phyloP scores from a whole-genome alignment of 1,140 invertebrate species.

The Cyphomyrmex costatus region DNA sequence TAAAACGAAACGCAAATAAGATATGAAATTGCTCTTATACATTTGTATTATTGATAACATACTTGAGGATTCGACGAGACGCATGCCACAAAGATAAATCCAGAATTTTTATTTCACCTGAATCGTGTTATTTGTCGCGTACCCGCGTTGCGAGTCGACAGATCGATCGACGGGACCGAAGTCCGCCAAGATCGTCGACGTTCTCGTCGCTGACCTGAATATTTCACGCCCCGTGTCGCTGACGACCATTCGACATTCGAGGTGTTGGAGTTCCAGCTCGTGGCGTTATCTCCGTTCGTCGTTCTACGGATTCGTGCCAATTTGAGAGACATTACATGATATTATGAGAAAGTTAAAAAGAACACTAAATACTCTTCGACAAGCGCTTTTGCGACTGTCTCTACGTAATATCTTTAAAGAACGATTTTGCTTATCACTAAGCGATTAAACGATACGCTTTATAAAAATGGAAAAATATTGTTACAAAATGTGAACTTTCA shows the following conservation, averaged over 20 bases:
- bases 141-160: conserved; percentile 22
- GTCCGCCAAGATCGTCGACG: conserved; percentile 59
- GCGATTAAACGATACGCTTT: conserved; percentile 6
- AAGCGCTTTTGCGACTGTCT: conserved; percentile 1
- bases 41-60: conserved; percentile 1
- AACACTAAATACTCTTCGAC: conserved; percentile 11
- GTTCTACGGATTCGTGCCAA: conserved; percentile 47
- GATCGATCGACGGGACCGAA: conserved; percentile 53
- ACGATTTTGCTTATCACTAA: background rate
- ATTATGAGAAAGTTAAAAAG: conserved; percentile 61
- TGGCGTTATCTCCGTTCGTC: conserved; percentile 58
- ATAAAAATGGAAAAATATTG: background rate
- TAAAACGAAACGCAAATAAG: background rate
- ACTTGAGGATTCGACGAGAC: background rate
- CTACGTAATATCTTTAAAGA: conserved; percentile 1
- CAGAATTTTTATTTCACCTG: conserved; percentile 3
- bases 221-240: conserved; percentile 51
- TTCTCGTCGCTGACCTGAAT: conserved; percentile 62
- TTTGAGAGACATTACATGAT: conserved; percentile 56
- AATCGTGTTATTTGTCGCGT: conserved; percentile 13
- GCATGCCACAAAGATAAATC: conserved; percentile 37
- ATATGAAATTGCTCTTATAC: background rate
- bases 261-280: conserved; percentile 57
- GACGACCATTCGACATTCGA: conserved; percentile 54
- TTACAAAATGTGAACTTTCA: background rate